phyloP scores from a whole-genome alignment of 30 jellyfish, hydroid and myxozoan genomes.

The Hydra vulgaris region DNA sequence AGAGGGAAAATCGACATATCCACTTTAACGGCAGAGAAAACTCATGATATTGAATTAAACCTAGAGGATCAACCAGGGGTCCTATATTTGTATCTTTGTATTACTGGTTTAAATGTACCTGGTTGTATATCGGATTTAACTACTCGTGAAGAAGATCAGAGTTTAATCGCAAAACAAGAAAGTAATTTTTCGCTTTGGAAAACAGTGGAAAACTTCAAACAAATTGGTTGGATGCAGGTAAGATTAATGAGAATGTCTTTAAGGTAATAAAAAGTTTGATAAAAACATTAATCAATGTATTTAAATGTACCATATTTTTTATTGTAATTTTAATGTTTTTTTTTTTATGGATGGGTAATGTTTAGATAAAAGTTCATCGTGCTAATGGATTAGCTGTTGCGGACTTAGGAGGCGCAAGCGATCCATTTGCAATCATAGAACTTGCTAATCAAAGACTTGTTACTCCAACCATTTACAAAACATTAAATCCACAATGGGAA shows the following conservation, averaged over 20 bases:
- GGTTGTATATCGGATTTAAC: constrained; percentile 60
- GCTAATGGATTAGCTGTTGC: constrained; percentile 90
- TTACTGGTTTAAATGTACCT: constrained; percentile 65
- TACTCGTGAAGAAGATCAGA: constrained; percentile 30
- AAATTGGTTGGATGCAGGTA: constrained; percentile 93
- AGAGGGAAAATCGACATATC: constrained; percentile 54
- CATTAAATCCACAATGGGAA: constrained; percentile 92
- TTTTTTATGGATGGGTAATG: not conserved
- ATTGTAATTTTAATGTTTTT: not conserved
- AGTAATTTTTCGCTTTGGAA: constrained; percentile 24
- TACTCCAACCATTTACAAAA: constrained; percentile 88
- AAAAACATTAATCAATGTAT: too few relatives aligned
- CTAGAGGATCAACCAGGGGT: constrained; percentile 79
- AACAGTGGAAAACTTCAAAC: constrained; percentile 39
- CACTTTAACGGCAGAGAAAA: constrained; percentile 38
- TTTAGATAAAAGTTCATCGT: constrained; percentile 62
- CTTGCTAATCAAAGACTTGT: constrained; percentile 73
- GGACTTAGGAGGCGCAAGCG: constrained; percentile 95
- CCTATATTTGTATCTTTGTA: constrained; percentile 36
- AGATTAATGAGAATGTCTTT: not conserved
- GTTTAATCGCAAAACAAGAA: constrained; percentile 26
- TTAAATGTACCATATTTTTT: too few relatives aligned
- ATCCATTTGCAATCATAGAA: constrained; percentile 87
- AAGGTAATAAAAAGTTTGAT: not conserved
- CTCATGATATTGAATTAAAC: constrained; percentile 50